Conservation (phyloP, 2,113 vertebrate genomes). For the Rhineura floridana region DNA sequence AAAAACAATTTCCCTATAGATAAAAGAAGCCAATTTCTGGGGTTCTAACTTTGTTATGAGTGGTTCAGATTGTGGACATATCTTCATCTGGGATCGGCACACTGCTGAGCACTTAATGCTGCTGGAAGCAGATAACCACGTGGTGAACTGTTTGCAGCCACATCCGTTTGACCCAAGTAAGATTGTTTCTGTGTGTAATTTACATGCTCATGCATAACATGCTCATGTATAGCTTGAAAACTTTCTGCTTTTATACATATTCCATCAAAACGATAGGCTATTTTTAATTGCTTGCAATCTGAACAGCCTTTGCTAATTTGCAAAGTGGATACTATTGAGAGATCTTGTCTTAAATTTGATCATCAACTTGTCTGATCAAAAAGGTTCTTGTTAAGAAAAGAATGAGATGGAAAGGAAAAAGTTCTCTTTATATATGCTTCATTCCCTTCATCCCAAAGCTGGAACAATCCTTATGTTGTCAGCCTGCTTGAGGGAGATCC, state of each 20-base stretch:
- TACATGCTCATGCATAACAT: background rate
- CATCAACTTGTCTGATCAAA: no score
- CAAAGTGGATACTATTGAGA: background rate
- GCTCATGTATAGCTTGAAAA: conserved; percentile 16
- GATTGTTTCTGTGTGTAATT: conserved; percentile 33
- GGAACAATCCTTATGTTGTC: conserved; percentile 75
- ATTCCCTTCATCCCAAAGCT: background rate
- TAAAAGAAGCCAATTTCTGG: conserved; percentile 99
- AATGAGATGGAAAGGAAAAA: conserved; percentile 8
- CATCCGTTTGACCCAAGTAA: conserved; percentile 98
- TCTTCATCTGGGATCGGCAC: conserved; percentile 98
- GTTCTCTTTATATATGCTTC: no score
- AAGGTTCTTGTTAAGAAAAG: background rate
- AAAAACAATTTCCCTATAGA: conserved; percentile 74
- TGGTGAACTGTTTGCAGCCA: conserved; percentile 98
- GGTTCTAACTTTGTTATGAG: conserved; percentile 98
- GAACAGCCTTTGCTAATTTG: background rate
- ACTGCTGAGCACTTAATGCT: conserved; percentile 96
- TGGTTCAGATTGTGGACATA: conserved; percentile 97
- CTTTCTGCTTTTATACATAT: background rate
- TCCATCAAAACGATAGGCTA: background rate
- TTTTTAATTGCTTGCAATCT: background rate
- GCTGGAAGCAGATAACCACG: conserved; percentile 97
- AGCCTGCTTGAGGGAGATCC: conserved; percentile 91
- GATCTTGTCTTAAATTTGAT: background rate